Conservation (phyloP, 2,888 invertebrate species). For the Acleris emargana region DNA sequence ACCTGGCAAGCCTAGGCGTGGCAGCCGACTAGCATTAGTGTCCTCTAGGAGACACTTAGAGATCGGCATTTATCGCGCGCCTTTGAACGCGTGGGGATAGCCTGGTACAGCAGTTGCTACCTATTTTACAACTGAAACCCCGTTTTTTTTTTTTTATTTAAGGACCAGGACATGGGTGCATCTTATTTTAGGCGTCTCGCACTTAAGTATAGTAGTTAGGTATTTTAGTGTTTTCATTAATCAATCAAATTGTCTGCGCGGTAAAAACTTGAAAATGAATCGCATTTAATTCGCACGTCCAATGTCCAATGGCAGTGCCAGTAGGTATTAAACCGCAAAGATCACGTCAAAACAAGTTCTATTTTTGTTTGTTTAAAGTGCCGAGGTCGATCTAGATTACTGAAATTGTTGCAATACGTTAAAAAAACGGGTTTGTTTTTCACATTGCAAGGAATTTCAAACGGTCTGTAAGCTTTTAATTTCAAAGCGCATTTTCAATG, state of each 20-base stretch:
- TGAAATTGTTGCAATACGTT: conserved; percentile 16
- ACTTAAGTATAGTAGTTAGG: no score
- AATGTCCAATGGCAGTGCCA: conserved; percentile 2
- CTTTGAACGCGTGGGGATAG: no score
- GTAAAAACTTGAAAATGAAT: neutral
- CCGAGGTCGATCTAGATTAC: conserved; percentile 54
- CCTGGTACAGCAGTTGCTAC: no score
- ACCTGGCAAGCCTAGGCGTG: no score
- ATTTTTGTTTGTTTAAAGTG: conserved; percentile 57
- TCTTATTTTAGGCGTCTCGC: no score
- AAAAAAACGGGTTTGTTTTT: conserved; percentile 12
- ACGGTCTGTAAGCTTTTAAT: conserved; percentile 1
- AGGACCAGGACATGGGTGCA: no score
- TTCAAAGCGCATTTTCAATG: neutral
- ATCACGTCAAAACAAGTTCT: conserved; percentile 57
- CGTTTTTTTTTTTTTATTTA: no score
- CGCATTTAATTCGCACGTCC: neutral
- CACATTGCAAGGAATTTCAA: conserved; percentile 5
- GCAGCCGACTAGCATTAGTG: no score
- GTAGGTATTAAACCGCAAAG: conserved; percentile 43
- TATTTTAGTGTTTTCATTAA: no score
- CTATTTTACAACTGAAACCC: no score
- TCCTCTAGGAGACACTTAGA: no score
- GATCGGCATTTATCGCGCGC: no score
- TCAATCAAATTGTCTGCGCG: neutral